phyloP scores from a whole-genome alignment of 2,797 vertebrate species.

The Triplophysa yarkandensis region DNA sequence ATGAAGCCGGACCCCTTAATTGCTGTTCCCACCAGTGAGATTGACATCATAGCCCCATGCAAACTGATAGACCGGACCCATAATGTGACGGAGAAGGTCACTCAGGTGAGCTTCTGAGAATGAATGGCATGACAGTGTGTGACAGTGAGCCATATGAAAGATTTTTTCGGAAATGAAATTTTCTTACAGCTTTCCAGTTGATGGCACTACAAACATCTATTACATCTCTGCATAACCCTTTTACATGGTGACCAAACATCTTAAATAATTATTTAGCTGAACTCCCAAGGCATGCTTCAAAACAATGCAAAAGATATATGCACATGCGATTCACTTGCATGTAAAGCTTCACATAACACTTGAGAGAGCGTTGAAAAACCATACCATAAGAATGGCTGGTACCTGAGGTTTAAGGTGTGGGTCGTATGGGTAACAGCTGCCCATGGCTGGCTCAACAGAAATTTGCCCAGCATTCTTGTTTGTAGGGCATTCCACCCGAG shows the following conservation, averaged over 20 bases:
- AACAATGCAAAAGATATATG: not conserved
- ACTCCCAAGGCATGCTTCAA: not conserved
- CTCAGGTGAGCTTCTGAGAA: constrained; percentile 76
- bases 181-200: not conserved
- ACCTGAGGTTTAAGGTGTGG: constrained; percentile 3
- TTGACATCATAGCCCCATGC: constrained; percentile 85
- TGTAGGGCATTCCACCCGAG: constrained; percentile 28
- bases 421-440: constrained; percentile 18
- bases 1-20: constrained; percentile 79
- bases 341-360: not conserved
- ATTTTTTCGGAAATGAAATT: too few relatives aligned
- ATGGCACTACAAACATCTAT: constrained; percentile 18
- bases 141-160: too few relatives aligned
- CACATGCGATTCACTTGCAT: not conserved
- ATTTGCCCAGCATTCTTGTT: constrained; percentile 4
- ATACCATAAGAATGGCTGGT: not conserved
- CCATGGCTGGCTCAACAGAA: constrained; percentile 15
- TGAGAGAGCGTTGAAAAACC: not conserved
- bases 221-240: not conserved
- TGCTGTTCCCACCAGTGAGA: constrained; percentile 74
- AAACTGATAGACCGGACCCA: constrained; percentile 89
- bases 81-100: constrained; percentile 91
- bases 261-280: not conserved
- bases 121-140: too few relatives aligned
- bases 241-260: not conserved